These are phyloP conservation scores for Melitaea athalia DNA, from an alignment of 2,888 invertebrate species.

Conservation along the genomic window DNA sequence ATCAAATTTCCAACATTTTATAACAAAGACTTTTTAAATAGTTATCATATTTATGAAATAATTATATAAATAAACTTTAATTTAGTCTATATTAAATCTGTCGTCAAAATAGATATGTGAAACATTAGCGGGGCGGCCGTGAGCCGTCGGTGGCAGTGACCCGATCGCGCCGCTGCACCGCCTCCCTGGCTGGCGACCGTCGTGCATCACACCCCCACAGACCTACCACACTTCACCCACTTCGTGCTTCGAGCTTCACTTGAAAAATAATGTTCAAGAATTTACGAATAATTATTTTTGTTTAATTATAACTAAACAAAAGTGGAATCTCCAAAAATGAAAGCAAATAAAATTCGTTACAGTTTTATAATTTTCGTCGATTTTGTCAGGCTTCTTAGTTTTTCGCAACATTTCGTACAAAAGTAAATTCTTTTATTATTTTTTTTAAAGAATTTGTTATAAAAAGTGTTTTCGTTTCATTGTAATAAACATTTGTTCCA, in stretches of 20 bases:
- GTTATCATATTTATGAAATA: constrained; percentile 9
- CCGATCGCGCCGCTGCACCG: constrained; percentile 80
- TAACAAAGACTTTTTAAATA: too few relatives aligned
- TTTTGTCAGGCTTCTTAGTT: neutral
- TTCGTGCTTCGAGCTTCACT: constrained; percentile 27
- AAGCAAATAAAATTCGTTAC: neutral
- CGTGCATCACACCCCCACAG: constrained; percentile 33
- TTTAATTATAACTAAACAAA: constrained; percentile 9
- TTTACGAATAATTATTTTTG: neutral
- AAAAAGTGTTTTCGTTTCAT: neutral
- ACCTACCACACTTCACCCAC: constrained; percentile 19
- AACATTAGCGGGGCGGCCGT: constrained; percentile 67
- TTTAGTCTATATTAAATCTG: constrained; percentile 60
- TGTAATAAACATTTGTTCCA: neutral
- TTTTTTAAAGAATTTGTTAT: neutral
- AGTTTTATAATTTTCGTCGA: neutral
- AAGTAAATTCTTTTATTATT: neutral
- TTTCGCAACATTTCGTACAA: constrained; percentile 1
- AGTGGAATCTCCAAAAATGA: constrained; percentile 1
- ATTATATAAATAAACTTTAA: constrained; percentile 17
- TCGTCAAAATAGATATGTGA: constrained; percentile 66
- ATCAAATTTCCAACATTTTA: too few relatives aligned
- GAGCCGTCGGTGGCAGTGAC: constrained; percentile 83
- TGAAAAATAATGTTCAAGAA: constrained; percentile 23
- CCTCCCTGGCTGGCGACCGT: constrained; percentile 43